A percentile compares a stretch with the other conserved stretches of the same genome.
phyloP scores from a whole-genome alignment of 2,113 vertebrate species.

The Telmatochromis bifrenatus region DNA sequence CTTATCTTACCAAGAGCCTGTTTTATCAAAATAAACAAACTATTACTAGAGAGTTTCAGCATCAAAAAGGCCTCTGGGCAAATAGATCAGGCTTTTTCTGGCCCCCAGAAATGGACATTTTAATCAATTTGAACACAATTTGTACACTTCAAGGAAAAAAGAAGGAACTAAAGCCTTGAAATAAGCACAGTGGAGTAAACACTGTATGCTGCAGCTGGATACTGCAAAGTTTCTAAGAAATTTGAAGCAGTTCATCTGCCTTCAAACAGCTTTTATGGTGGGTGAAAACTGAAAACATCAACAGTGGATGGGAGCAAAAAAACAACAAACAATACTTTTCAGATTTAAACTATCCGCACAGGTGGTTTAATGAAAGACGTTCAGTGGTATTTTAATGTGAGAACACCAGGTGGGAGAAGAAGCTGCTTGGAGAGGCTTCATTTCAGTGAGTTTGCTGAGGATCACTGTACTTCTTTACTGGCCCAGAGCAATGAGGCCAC shows the following conservation, averaged over 20 bases:
- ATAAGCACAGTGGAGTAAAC: not conserved
- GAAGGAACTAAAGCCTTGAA: not conserved
- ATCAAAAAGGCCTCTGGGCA: not conserved
- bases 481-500: not conserved
- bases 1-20: not conserved
- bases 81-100: not conserved
- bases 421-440: not conserved
- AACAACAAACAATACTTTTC: not conserved
- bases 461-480: not conserved
- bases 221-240: not conserved
- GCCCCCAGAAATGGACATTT: not conserved
- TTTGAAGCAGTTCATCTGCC: not conserved
- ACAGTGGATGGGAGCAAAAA: not conserved
- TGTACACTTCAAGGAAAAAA: rapidly evolving
- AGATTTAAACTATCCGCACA: not conserved
- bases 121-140: not conserved
- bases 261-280: not conserved
- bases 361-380: not conserved
- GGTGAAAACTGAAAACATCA: not conserved
- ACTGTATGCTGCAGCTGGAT: not conserved
- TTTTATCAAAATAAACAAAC: not conserved
- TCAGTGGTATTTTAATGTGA: not conserved
- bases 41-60: not conserved
- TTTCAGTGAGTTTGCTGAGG: not conserved
- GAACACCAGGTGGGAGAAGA: not conserved